Evolutionary conservation across 1,140 invertebrate species (phyloP), one percentile per base, ranked within the genome.

Genomic region (Bombus vancouverensis): DNA sequence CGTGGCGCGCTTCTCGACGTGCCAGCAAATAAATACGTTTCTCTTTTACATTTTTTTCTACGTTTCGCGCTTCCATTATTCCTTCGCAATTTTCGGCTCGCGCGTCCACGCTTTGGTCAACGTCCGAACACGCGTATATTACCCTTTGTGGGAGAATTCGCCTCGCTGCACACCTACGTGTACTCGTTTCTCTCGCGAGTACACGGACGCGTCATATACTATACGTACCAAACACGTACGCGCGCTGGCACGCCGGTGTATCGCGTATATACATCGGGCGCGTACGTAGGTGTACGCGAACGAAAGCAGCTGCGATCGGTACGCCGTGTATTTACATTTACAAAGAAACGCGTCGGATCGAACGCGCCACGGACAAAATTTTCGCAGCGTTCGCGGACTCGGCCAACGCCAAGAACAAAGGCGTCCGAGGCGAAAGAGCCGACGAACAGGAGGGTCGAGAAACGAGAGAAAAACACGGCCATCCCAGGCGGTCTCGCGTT

Each of bases 1-100:
- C 75, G 74, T 25, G 28, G 37, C 34, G 75, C 37, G 18, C 25
- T 32, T 47, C n/a, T 25, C 18, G 1, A 32, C 9, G 34, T 5
- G 39, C 9, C 44, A 12, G 28, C 28, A 32, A 78, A 82, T 82
- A 82, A 82, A 82, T 82, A 82, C n/a, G n/a, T 15, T 42, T 47
- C 32, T 32, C 13, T 32, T 34, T 37, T 13, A 28, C 4, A n/a
- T n/a, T 5, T 39, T 25, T 37, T 34, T 12, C 13, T 37, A 18
- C 65, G 65, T 57, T 1, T 57, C 47, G n/a, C 18, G 44, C 28
- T 47, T 32, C 42, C 18, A 22, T 25, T 6, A 12, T 34, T 34
- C 1, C 22, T 1, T 44, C 2, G 42, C 22, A 0, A 12, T 37
- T 12, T n/a, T 10, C 28, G 37, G 5, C 32, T 42, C 5, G 34